These are phyloP conservation scores for Alosa alosa DNA, from an alignment of 2,113 vertebrate species.

Conservation along the genomic window DNA sequence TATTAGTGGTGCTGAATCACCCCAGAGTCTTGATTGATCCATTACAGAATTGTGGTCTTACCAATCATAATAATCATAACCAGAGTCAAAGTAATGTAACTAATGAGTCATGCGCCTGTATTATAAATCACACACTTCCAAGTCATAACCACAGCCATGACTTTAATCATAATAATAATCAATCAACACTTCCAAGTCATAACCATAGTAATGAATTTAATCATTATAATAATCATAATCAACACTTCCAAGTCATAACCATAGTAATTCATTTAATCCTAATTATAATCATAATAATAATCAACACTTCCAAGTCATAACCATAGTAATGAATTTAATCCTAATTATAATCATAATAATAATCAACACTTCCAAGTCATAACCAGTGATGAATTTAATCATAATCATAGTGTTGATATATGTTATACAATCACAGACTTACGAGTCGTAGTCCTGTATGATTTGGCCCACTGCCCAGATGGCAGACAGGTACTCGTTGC, in stretches of 20 bases:
- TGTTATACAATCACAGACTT: constrained; percentile 51
- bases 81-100: background rate
- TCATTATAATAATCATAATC: too few relatives aligned
- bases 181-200: too few relatives aligned
- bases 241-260: too few relatives aligned
- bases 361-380: too few relatives aligned
- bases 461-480: constrained; percentile 98
- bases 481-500: constrained; percentile 92
- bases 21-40: background rate
- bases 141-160: too few relatives aligned
- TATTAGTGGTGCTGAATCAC: background rate
- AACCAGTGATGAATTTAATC: background rate
- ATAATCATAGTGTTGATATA: background rate
- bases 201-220: too few relatives aligned
- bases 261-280: too few relatives aligned
- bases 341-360: too few relatives aligned
- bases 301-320: too few relatives aligned
- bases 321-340: too few relatives aligned
- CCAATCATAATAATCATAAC: background rate
- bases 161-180: too few relatives aligned
- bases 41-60: background rate
- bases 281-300: too few relatives aligned
- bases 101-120: background rate
- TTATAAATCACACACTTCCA: background rate
- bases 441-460: constrained; percentile 99